Base-by-base conservation (phyloP, 2,888 invertebrate species). In the Ganaspis brasiliensis region DNA sequence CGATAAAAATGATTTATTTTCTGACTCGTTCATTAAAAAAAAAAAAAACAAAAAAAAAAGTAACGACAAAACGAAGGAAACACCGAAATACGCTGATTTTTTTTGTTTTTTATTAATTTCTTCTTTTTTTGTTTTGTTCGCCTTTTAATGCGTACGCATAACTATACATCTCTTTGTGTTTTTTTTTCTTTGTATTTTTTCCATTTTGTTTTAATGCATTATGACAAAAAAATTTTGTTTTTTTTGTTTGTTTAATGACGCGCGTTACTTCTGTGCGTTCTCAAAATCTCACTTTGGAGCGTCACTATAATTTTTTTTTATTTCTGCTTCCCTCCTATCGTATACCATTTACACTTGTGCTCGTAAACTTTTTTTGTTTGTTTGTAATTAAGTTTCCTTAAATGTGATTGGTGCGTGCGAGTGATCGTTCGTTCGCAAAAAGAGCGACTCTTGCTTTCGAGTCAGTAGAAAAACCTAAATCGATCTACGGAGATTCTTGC, bases 391-490 rank as follows among this genome's bases (percentile, higher is more conserved):
- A 57, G 37, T 57, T 40, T 57, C 35, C 37, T 72, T 56, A 19
- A 72, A 57, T 72, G 56, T 72, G 71, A 49, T 52, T 73, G n/a
- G 72, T 57, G 72, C 61, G 49, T 74, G 67, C 55, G 63, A 52
- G 74, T 74, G 59, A 63, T 52, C 26, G 55, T 61, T 72, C 35
- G 14, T 72, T 35, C 35, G 71, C 72, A 31, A 31, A 31, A 55
- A 72, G n/a, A 35, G 72, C 55, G 70, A 52, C 37, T 73, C 74
- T 77, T 74, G 72, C 49, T 73, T 77, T 76, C 70, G 75, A 63
- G 76, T 81, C 76, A 72, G 80, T 84, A 81, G 75, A 83, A 84
- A 82, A 83, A 80, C 75, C 76, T 80, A 74, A 80, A 77, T 75
- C 73, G 72, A 73, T 79, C 75, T 76, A 78, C 75, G 49, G 73